Evolutionary conservation across 2,888 invertebrate species (phyloP), one percentile per base, ranked within the genome.

Genomic region (Cataglyphis cursor): DNA sequence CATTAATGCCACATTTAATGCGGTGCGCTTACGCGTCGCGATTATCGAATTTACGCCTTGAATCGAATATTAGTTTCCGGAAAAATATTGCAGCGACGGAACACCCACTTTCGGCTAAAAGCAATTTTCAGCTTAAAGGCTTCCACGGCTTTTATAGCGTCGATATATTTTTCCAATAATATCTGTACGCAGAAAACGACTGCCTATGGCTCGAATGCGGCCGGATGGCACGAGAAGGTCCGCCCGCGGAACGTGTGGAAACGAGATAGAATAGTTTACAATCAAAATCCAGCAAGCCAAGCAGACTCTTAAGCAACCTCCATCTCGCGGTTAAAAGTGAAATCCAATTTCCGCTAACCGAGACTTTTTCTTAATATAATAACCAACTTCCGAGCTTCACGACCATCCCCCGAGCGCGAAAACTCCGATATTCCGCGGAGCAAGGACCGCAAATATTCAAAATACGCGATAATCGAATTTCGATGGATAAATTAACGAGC

Each of bases 151-250:
- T 88, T 88, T 88, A 86, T 80, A 78, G 85, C 81, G 80, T 54
- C 87, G 86, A 89, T 90, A 90, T 89, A 88, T 88, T 88, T 89
- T 89, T 87, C 90, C 90, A 90, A 90, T 90, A 90, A 88, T 87
- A 90, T 90, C 75, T 81, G 61, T 78, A 81, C 74, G 80, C 80
- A 80, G 81, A 51, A 51, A 51, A 82, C 81, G 85, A 78, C 82
- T 80, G 85, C 84, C 87, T 88, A 82, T 64, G 83, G 83, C 68
- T 72, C 80, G 81, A 54, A 83, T 62, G 75, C 81, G 57, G 59
- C 61, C 38, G 44, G 68, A 62, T 65, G 21, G 44, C 24, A 54
- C 44, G 68, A 80, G 59, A 41, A 64, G 62, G 61, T 66, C 44
- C 61, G 64, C 44, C 41, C 28, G 64, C 65, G 51, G 28, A 59